Evolutionary conservation across 30 jellyfish, hydroid and myxozoan genomes (phyloP), one percentile per base, ranked within the genome.

Genomic region (Aurelia sp.): DNA sequence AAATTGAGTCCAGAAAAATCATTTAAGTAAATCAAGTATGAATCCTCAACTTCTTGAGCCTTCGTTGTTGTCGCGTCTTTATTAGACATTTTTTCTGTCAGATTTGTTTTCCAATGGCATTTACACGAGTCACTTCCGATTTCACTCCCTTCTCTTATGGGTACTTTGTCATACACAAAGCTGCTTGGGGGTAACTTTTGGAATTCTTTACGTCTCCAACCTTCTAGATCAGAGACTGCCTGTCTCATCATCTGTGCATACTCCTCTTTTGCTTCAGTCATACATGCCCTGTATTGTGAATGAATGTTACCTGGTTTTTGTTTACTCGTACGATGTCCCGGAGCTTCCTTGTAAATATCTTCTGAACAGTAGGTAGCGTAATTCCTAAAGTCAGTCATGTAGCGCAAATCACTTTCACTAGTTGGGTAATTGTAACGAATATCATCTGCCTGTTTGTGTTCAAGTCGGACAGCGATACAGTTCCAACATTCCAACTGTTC

Each of bases 381-480:
- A n/a, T 67, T 40, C 55, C 71, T 27, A 35, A 82, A 47, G 47
- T 55, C 67, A 17, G 30, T 40, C 67, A 67, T 35, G 71, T 52
- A 51, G 9, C 71, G 0, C 38, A 81, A 52, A 31, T 81, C 91
- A 13, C 13, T 33, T 20, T 67, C 91, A 11, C 80, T 55, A 13
- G 20, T 67, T 20, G 80, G 65, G 67, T 47, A 48, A 68, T 81
- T 67, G 41, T 13, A 24, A 38, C 30, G 84, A 24, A 81, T 62
- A 52, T 64, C 80, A 0, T 48, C 38, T 52, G 61, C n/a, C 20
- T 51, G 70, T n/a, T 81, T 81, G 59, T 81, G 58, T 19, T 81
- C 76, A 58, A 81, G 80, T 35, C 91, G 91, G 9, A 81, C 55
- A 60, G 80, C 78, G 19, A 81, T 52, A 64, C 91, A 81, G 84